These are phyloP conservation scores for Neoscelio sp. DNA, from an alignment of 2,888 invertebrate species.

Conservation along the genomic window DNA sequence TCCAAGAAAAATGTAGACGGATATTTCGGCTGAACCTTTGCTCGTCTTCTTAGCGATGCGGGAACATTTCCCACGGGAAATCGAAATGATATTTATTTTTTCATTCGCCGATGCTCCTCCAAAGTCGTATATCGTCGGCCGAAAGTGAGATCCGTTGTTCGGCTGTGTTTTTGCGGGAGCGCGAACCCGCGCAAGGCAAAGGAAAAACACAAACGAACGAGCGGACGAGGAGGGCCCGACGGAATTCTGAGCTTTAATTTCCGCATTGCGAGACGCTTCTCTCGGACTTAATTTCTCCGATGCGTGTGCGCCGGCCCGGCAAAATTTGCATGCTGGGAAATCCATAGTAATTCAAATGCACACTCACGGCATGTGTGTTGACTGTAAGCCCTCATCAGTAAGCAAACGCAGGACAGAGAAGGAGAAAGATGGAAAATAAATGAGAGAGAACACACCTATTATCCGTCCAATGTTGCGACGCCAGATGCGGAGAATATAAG, in stretches of 20 bases:
- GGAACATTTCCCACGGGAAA: conserved; percentile 48
- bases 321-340: conserved; percentile 65
- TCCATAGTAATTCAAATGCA: conserved; percentile 65
- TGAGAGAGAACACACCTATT: conserved; percentile 22
- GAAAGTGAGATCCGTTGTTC: too few relatives aligned
- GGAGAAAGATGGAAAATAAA: neutral
- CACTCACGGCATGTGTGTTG: conserved; percentile 59
- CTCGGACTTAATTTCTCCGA: conserved; percentile 54
- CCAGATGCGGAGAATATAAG: conserved; percentile 13
- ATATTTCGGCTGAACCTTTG: conserved; percentile 4
- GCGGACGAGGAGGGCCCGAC: neutral
- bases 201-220: neutral
- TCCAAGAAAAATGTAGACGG: neutral
- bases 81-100: conserved; percentile 57
- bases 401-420: conserved; percentile 44
- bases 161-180: too few relatives aligned
- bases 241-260: conserved; percentile 54
- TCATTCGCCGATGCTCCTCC: conserved; percentile 15
- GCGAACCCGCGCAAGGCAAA: neutral
- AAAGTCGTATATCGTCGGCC: conserved; percentile 18
- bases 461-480: conserved; percentile 20
- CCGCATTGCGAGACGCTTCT: conserved; percentile 54
- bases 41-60: neutral
- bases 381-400: conserved; percentile 64
- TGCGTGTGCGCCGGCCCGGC: conserved; percentile 41